Percentiles rank a stretch among this genome's conserved stretches.
Conservation (phyloP, 1,140 invertebrate species). For the Drosophila punjabiensis region DNA sequence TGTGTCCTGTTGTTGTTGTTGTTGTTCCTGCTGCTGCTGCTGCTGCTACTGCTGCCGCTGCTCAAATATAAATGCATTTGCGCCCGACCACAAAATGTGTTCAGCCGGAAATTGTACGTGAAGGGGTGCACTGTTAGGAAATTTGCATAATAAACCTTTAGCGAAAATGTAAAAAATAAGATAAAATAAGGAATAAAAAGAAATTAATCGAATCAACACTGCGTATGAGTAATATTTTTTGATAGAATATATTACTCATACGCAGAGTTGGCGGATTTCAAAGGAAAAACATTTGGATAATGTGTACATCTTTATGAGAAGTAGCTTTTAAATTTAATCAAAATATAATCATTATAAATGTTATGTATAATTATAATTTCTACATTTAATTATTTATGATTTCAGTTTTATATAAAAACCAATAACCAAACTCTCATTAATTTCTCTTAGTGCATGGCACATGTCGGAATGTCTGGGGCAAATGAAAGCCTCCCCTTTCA, state of each 20-base stretch:
- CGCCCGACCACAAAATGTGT: conserved; percentile 81
- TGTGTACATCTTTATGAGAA: no score
- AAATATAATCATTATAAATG: background rate
- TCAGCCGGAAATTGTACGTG: conserved; percentile 84
- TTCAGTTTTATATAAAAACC: background rate
- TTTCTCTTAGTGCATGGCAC: conserved; percentile 11
- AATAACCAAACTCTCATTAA: background rate
- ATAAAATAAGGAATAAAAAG: background rate
- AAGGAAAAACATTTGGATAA: background rate
- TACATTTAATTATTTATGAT: background rate
- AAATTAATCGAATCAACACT: background rate
- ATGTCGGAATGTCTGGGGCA: conserved; percentile 2
- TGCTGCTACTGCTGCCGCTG: conserved; percentile 53
- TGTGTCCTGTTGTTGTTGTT: conserved; percentile 29
- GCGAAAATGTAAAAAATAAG: background rate
- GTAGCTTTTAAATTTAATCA: background rate
- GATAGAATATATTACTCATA: background rate
- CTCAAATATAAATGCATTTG: conserved; percentile 83
- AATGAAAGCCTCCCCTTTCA: conserved; percentile 5
- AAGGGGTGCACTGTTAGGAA: conserved; percentile 53
- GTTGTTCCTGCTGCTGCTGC: conserved; percentile 23
- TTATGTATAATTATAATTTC: background rate
- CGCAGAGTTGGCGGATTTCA: background rate
- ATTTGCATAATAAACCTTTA: background rate
- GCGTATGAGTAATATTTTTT: conserved; percentile 2